Base-by-base conservation (phyloP, 2,888 invertebrate genomes). In the Ptychoptera contaminata region DNA sequence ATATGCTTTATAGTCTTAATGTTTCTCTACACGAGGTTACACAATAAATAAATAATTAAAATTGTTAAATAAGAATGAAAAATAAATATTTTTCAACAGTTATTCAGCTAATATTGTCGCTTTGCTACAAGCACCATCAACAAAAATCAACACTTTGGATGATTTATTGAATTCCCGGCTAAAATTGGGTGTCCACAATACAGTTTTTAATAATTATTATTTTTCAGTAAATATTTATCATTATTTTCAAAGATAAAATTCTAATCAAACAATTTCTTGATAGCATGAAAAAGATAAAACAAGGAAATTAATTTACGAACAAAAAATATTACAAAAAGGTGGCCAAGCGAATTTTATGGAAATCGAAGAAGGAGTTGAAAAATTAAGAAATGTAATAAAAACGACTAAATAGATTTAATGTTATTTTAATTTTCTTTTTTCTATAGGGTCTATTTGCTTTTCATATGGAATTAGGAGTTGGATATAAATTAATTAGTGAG, bases 61-160 rank as follows among this genome's bases (percentile, higher is more conserved):
- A n/a, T n/a, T n/a, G n/a, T n/a, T n/a, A n/a, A n/a, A n/a, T n/a
- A n/a, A n/a, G n/a, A n/a, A n/a, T n/a, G n/a, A n/a, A n/a, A n/a
- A n/a, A n/a, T n/a, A n/a, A n/a, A n/a, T n/a, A n/a, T n/a, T n/a
- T n/a, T 40, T 6, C n/a, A n/a, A 5, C 23, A 79, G 82, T 1
- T 83, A 82, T 55, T 74, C 82, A 1, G 82, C 82, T 0, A 82
- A 81, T 53, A 82, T 83, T 40, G 82, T 83, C 0, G 79, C 81
- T 1, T 60, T 83, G 1, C 66, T 83, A 1, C 82, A 82, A 56
- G 79, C 82, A 0, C 79, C 82, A 23, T 79, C 82, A 1, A 72
- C 73, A 2, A 74, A 75, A 50, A 79, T 83, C 45, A 70, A 69
- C 52, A 76, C 74, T 0, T 56, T 80, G 9, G 65, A 71, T 2